Evolutionary conservation across 2,113 vertebrate genomes (phyloP).

Genomic region (Noctilio leporinus): DNA sequence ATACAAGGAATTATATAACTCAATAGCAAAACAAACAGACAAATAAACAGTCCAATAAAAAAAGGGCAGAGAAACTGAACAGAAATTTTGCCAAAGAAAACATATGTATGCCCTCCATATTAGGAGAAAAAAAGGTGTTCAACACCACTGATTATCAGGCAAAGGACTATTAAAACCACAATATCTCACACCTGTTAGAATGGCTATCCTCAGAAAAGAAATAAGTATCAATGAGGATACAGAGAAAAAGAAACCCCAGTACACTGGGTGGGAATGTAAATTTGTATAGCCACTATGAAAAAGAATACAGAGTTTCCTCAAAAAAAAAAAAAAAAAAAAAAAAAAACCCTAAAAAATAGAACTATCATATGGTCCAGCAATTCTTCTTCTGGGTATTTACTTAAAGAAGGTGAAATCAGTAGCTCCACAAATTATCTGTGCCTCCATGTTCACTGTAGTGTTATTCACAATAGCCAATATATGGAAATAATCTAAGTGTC

Average conservation of each 20-base stretch:
- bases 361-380: not conserved
- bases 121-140: not conserved
- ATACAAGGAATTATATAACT: not conserved
- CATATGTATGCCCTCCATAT: not conserved
- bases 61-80: not conserved
- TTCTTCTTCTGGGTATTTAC: not conserved
- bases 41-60: not conserved
- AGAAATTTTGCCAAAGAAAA: not conserved
- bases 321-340: not conserved
- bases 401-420: not conserved
- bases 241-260: not conserved
- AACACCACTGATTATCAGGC: not conserved
- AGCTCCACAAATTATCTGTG: not conserved
- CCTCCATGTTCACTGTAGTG: not conserved
- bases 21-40: not conserved
- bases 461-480: not conserved
- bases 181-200: not conserved
- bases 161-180: not conserved
- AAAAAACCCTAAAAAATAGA: not conserved
- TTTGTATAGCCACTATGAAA: not conserved
- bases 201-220: not conserved
- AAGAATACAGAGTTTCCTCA: not conserved
- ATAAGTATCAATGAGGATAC: not conserved
- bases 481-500: not conserved
- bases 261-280: not conserved